Evolutionary conservation across 2,113 vertebrate genomes (phyloP), one percentile per base, ranked within the genome.

Genomic region (Phalacrocorax brasilianus): DNA sequence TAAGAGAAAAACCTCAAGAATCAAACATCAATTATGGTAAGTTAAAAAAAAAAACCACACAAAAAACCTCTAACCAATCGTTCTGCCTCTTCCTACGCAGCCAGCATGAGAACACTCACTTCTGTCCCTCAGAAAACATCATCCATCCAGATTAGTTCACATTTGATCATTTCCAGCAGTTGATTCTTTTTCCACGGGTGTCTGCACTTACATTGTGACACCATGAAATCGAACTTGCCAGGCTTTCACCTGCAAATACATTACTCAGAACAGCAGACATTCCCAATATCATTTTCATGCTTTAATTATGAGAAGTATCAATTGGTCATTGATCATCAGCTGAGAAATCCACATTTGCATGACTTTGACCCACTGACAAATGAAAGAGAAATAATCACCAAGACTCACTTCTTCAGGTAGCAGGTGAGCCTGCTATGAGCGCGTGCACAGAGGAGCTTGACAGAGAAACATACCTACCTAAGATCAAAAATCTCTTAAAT

Each of bases 141-240:
- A 45, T 93, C 91, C 95, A 62, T 85, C 32, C 65, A 85, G 24
- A 95, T 85, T 82, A 92, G 47, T 91, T 93, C 52, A 84, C 68
- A 78, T 71, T 75, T 72, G 91, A 89, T 93, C 56, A 91, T 89
- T 97, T 95, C 95, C 70, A 93, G 87, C 76, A 95, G 89, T 88
- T 73, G 68, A 85, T 89, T 93, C 70, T 76, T 55, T 91, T 92
- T 66, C 79, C 61, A 91, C 3, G 10, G 75, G 95, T 89, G 89
- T 95, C 76, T 96, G 71, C 59, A 68, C 88, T 91, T 85, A 87
- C 14, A 59, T 15, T 70, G 12, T 8, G 22, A 79, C 73, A 91
- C 83, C 73, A 92, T 52, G 71, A 96, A 97, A 92, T 93, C 32
- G 9, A 93, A 95, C 63, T 67, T 93, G 50, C 61, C 70, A 73